Evolutionary conservation across 2,888 invertebrate genomes (phyloP).

Genomic region (Plagiodera versicolora): DNA sequence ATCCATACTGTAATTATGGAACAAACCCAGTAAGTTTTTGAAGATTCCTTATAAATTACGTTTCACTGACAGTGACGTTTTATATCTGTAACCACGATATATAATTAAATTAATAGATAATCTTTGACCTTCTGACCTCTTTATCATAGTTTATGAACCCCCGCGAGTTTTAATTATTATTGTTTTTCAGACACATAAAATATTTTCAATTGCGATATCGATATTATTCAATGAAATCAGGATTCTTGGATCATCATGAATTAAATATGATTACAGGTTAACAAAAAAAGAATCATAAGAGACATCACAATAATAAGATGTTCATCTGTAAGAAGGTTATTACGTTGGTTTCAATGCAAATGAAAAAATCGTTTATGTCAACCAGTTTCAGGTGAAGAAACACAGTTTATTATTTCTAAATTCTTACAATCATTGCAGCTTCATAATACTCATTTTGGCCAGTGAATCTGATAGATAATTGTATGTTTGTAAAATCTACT

Average conservation of each 20-base stretch:
- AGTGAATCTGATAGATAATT: constrained; percentile 67
- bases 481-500: constrained; percentile 63
- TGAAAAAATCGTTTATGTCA: background rate
- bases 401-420: constrained; percentile 1
- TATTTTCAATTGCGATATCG: too few species aligned
- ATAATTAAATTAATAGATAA: background rate
- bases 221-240: too few species aligned
- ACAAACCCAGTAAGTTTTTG: constrained; percentile 27
- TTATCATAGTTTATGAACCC: background rate
- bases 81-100: background rate
- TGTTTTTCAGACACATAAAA: background rate
- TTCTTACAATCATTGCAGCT: constrained; percentile 44
- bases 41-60: too few species aligned
- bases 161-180: background rate
- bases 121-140: background rate
- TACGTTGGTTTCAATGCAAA: background rate
- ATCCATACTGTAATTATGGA: background rate
- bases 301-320: background rate
- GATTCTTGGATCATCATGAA: too few species aligned
- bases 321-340: background rate
- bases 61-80: too few species aligned
- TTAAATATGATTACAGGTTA: too few species aligned
- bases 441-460: constrained; percentile 65
- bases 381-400: background rate
- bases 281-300: too few species aligned